Percentiles rank a stretch among this genome's conserved stretches.
phyloP scores from a whole-genome alignment of 2,113 vertebrate genomes.

The Falco punctatus region DNA sequence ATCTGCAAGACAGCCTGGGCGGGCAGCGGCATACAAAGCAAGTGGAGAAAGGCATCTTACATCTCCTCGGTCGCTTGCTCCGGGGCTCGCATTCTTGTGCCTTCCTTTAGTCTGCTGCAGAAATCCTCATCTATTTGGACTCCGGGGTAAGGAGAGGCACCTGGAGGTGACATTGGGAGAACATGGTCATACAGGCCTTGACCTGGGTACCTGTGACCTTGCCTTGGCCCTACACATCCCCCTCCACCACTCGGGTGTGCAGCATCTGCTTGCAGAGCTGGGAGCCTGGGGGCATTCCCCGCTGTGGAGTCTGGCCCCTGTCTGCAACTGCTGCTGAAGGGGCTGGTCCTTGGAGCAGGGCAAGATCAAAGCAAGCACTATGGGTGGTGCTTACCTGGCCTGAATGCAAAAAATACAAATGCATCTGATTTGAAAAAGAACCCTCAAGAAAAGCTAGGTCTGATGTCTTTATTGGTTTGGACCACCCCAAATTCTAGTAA shows the following conservation, averaged over 20 bases:
- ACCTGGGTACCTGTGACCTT: not conserved
- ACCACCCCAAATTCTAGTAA: not conserved
- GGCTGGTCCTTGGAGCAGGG: accelerated
- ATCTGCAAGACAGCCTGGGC: not conserved
- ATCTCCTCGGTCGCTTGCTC: conserved; percentile 90
- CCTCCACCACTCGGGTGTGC: not conserved
- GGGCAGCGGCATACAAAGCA: not conserved
- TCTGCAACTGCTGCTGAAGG: not conserved
- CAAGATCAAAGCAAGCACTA: not conserved
- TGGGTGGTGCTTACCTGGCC: not conserved
- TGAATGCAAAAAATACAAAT: not conserved
- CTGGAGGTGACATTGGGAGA: conserved; percentile 62
- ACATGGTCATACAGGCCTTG: not conserved
- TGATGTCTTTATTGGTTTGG: not conserved
- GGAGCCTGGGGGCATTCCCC: not conserved
- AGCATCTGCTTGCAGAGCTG: not conserved
- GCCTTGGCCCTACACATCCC: not conserved
- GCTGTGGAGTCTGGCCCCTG: not conserved
- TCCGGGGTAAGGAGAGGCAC: conserved; percentile 92
- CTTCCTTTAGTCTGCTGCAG: conserved; percentile 89
- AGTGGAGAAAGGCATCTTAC: conserved; percentile 71
- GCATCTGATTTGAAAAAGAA: not conserved
- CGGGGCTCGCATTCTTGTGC: conserved; percentile 90
- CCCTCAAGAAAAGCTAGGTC: not conserved
- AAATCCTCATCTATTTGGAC: conserved; percentile 94